phyloP scores from a whole-genome alignment of 2,113 vertebrate species.

The Pseudorasbora parva region DNA sequence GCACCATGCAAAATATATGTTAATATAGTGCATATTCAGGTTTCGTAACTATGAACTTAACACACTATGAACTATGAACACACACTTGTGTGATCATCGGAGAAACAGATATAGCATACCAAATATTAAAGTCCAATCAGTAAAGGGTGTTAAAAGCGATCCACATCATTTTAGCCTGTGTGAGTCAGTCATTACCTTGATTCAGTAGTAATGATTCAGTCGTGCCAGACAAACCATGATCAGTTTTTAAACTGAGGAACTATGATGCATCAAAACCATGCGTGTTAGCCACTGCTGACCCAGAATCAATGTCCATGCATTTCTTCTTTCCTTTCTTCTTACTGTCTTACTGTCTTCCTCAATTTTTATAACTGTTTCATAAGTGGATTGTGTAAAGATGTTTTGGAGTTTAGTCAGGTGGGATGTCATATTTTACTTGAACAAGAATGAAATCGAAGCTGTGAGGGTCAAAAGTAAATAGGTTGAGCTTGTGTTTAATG shows the following conservation, averaged over 20 bases:
- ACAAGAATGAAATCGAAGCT: background rate
- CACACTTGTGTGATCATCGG: too few species aligned
- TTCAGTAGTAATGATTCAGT: slow-evolving; percentile 38
- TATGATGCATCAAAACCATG: slow-evolving; percentile 22
- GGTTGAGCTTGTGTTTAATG: background rate
- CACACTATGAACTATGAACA: too few species aligned
- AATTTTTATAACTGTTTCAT: background rate
- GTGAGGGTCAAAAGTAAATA: background rate
- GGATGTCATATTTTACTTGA: background rate
- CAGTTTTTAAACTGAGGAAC: slow-evolving; percentile 37
- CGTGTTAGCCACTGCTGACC: background rate
- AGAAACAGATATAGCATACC: background rate
- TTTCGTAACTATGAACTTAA: too few species aligned
- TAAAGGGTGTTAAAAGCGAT: background rate
- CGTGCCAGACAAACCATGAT: slow-evolving; percentile 32
- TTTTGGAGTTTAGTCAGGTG: background rate
- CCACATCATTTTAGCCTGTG: background rate
- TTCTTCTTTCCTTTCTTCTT: background rate
- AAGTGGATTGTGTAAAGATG: slow-evolving; percentile 12
- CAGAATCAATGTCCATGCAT: slow-evolving; percentile 3
- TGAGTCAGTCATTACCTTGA: slow-evolving; percentile 20
- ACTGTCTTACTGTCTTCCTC: background rate
- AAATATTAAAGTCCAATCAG: background rate
- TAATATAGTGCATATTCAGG: too few species aligned
- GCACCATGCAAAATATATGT: too few species aligned